phyloP scores from a whole-genome alignment of 23 tunicate genomes.

The Halocynthia aurantium region DNA sequence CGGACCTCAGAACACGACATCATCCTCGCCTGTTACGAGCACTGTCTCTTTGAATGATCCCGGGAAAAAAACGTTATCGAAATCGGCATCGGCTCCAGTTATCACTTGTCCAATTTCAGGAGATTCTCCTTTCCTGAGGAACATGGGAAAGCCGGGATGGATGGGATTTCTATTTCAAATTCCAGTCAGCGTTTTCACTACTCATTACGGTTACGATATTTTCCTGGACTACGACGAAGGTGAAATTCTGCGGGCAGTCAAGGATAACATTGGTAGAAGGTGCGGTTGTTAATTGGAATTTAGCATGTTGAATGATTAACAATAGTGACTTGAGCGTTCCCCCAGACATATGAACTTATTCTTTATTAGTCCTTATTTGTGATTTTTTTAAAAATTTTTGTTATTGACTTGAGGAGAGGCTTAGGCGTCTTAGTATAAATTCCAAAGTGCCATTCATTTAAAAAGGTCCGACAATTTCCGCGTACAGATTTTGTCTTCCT shows the following conservation, averaged over 20 bases:
- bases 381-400: too few species aligned
- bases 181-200: slow-evolving; percentile 26
- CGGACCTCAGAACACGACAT: too few species aligned
- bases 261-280: slow-evolving; percentile 14
- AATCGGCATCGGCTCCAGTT: slow-evolving; percentile 39
- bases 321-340: background rate
- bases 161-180: slow-evolving; percentile 21
- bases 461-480: too few species aligned
- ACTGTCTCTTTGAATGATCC: too few species aligned
- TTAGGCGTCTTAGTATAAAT: too few species aligned
- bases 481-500: too few species aligned
- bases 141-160: background rate
- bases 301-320: background rate
- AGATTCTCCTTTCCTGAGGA: background rate
- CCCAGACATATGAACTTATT: background rate
- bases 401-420: too few species aligned
- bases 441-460: too few species aligned
- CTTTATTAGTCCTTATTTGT: background rate
- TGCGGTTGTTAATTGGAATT: background rate
- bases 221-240: slow-evolving; percentile 36
- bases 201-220: slow-evolving; percentile 31
- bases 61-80: background rate
- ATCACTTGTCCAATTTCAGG: slow-evolving; percentile 8
- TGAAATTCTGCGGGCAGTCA: slow-evolving; percentile 28
- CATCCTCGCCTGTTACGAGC: too few species aligned